A percentile compares a stretch with the other conserved stretches of the same genome.
Conservation (phyloP, 2,888 invertebrate genomes). For the Epistrophe grossulariae region DNA sequence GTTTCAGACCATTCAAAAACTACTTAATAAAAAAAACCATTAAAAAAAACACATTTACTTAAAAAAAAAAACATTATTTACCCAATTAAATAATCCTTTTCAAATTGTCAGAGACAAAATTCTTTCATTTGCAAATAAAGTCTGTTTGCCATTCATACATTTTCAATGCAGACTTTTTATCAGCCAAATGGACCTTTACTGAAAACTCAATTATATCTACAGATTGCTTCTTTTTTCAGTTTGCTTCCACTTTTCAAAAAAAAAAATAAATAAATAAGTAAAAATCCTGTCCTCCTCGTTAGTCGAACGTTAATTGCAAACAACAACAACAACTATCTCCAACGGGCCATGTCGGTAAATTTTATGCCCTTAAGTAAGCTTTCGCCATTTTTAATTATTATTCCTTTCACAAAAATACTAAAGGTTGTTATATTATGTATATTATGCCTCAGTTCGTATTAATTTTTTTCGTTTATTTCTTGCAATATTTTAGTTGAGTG, state of each 20-base stretch:
- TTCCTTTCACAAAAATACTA: constrained; percentile 33
- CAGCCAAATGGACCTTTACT: not conserved
- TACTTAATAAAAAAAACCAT: not conserved
- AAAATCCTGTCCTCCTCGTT: constrained; percentile 48
- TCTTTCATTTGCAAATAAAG: not conserved
- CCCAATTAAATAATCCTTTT: not conserved
- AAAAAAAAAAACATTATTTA: not conserved
- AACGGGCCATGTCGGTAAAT: constrained; percentile 39
- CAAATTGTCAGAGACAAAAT: not conserved
- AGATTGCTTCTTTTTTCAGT: not conserved
- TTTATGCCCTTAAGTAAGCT: constrained; percentile 32
- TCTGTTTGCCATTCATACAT: not conserved
- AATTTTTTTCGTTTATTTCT: constrained; percentile 8
- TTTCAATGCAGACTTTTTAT: not conserved
- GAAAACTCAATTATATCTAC: constrained; percentile 32
- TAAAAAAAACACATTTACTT: too few species aligned
- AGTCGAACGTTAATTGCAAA: constrained; percentile 44
- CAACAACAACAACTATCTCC: constrained; percentile 25
- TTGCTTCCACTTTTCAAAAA: not conserved
- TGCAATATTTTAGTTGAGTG: constrained; percentile 23
- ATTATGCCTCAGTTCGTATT: constrained; percentile 9
- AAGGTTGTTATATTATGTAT: too few species aligned
- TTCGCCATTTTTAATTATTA: constrained; percentile 46
- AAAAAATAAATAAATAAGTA: not conserved
- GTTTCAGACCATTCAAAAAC: too few species aligned